These are phyloP conservation scores for Marronus borbonicus DNA, from an alignment of 2,888 invertebrate genomes.

Conservation along the genomic window DNA sequence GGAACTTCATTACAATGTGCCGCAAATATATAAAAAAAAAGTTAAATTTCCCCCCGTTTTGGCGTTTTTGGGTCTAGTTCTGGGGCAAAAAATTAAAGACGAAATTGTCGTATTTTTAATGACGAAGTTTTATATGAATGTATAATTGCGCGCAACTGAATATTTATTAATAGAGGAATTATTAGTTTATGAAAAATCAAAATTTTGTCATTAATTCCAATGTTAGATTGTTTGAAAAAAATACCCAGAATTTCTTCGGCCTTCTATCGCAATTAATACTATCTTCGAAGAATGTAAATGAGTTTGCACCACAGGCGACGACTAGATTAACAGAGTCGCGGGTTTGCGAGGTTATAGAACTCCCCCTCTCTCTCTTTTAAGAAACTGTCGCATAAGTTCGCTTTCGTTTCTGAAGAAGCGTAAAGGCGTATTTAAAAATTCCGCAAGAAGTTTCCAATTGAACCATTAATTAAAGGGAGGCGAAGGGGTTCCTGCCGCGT, in stretches of 20 bases:
- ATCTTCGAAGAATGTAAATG: conserved; percentile 26
- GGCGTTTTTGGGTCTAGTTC: too few species aligned
- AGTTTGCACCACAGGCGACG: neutral
- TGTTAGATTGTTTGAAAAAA: conserved; percentile 4
- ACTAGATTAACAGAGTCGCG: conserved; percentile 10
- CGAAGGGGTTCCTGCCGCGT: neutral
- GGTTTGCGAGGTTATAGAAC: conserved; percentile 17
- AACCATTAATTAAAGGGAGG: conserved; percentile 66
- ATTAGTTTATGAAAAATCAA: too few species aligned
- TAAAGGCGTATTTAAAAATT: conserved; percentile 50
- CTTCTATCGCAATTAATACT: conserved; percentile 2
- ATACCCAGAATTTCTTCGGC: neutral
- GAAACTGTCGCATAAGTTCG: neutral
- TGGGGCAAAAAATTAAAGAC: too few species aligned
- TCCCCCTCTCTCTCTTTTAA: neutral
- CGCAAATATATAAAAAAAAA: too few species aligned
- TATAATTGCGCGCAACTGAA: too few species aligned
- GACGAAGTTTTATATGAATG: too few species aligned
- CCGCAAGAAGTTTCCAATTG: conserved; percentile 65
- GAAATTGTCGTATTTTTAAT: too few species aligned
- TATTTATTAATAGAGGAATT: too few species aligned
- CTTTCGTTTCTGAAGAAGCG: conserved; percentile 2
- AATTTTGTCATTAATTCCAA: too few species aligned
- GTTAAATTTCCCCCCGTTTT: too few species aligned
- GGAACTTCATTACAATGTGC: too few species aligned